Percentiles rank a stretch among this genome's conserved stretches.
phyloP scores from a whole-genome alignment of 2,888 invertebrate species.

The Bombylius major region DNA sequence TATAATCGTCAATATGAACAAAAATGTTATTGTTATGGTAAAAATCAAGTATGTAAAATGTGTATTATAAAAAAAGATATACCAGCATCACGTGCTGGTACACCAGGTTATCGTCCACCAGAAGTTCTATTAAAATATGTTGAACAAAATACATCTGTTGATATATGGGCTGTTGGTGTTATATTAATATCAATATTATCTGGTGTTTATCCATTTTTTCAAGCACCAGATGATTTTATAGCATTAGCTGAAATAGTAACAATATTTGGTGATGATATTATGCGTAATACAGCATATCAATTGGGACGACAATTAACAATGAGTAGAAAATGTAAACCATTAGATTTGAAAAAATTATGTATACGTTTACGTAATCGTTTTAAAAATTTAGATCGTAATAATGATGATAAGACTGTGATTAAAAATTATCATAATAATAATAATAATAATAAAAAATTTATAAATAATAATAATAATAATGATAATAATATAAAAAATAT shows the following conservation, averaged over 20 bases:
- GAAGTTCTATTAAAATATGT: conserved; percentile 69
- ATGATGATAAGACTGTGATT: conserved; percentile 16
- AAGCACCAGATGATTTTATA: conserved; percentile 63
- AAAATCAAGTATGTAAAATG: conserved; percentile 53
- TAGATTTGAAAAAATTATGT: conserved; percentile 39
- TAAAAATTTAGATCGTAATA: conserved; percentile 26
- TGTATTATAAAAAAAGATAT: conserved; percentile 52
- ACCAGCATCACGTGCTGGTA: conserved; percentile 71
- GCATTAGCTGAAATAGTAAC: conserved; percentile 73
- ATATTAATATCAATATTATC: conserved; percentile 67
- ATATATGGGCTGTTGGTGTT: conserved; percentile 81
- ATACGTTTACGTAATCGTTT: conserved; percentile 34
- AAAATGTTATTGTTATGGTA: conserved; percentile 55
- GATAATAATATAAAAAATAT: conserved; percentile 11
- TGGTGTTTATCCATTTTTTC: conserved; percentile 73
- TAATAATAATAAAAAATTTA: neutral
- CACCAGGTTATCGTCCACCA: conserved; percentile 80
- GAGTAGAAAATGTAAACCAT: conserved; percentile 39
- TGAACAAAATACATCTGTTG: conserved; percentile 74
- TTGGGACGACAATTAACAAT: conserved; percentile 46
- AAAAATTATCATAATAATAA: conserved; percentile 21
- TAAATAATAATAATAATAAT: neutral
- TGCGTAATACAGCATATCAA: conserved; percentile 52
- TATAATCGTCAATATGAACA: neutral
- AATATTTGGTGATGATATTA: conserved; percentile 58